Evolutionary conservation across 1,140 invertebrate species (phyloP).

Genomic region (Ptiloglossa arizonensis): DNA sequence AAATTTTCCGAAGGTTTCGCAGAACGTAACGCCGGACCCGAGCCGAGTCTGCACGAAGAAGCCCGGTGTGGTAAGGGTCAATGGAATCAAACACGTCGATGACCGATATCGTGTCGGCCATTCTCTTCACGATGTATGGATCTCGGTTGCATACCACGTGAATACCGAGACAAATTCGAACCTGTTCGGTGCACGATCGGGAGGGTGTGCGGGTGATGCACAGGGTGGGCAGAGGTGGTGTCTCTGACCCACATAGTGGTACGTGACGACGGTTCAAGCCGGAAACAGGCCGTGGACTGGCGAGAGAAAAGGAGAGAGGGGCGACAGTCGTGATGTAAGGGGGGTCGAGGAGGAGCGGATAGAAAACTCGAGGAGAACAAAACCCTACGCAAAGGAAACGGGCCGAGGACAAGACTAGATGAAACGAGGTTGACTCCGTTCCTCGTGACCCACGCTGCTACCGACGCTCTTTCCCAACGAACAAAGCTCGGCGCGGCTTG

Average conservation of each 20-base stretch:
- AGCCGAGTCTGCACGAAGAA: not conserved
- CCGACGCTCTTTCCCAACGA: slow-evolving; percentile 14
- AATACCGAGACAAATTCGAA: slow-evolving; percentile 44
- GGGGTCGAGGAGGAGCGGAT: not conserved
- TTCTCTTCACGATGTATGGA: not conserved
- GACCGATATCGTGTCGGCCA: not conserved
- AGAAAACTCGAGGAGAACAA: slow-evolving; percentile 40
- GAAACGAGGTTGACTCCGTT: slow-evolving; percentile 50
- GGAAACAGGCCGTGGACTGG: slow-evolving; percentile 18
- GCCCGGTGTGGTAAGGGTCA: not conserved
- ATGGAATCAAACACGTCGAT: not conserved
- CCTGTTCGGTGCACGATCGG: slow-evolving; percentile 2
- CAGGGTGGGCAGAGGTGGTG: not conserved
- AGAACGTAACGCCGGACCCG: not conserved
- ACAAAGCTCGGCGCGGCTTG: slow-evolving; percentile 26
- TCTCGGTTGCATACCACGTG: not conserved
- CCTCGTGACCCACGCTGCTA: slow-evolving; percentile 1
- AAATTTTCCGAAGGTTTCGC: too few relatives aligned
- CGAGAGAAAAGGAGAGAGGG: not conserved
- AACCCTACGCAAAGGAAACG: slow-evolving; percentile 40
- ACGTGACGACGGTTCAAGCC: not conserved
- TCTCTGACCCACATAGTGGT: slow-evolving; percentile 40
- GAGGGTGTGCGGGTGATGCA: not conserved
- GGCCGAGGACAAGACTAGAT: slow-evolving; percentile 41
- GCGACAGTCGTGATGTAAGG: too few relatives aligned